Evolutionary conservation across 2,113 vertebrate genomes (phyloP).

Genomic region (Salvelinus namaycush): DNA sequence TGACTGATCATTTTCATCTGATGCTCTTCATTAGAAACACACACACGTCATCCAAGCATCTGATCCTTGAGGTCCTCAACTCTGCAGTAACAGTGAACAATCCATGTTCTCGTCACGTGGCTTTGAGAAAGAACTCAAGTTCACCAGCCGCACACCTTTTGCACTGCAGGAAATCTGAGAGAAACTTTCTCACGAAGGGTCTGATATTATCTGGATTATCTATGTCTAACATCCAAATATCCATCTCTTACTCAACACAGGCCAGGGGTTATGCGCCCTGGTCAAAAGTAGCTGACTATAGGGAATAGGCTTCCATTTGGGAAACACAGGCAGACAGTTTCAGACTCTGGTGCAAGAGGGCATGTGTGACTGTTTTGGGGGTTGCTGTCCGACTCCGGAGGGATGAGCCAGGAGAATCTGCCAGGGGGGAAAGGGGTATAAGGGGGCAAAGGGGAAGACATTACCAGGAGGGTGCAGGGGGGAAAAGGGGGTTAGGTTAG

Average conservation of each 20-base stretch:
- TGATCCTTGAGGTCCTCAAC: background rate
- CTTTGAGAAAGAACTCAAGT: conserved; percentile 5
- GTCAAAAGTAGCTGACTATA: too few species aligned
- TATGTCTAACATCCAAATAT: background rate
- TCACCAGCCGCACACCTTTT: background rate
- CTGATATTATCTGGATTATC: background rate
- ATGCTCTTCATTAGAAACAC: conserved; percentile 19
- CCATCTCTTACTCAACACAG: conserved; percentile 23
- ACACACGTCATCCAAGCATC: background rate
- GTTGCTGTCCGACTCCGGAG: background rate
- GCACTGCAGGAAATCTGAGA: background rate
- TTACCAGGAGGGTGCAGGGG: conserved; percentile 34
- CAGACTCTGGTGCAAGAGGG: background rate
- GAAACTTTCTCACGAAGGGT: background rate
- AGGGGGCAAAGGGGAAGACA: conserved; percentile 8
- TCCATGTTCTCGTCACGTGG: background rate
- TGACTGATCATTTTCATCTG: conserved; percentile 51
- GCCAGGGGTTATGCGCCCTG: background rate
- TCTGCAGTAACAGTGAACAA: background rate
- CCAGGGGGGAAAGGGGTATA: background rate
- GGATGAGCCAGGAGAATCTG: background rate
- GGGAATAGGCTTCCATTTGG: background rate
- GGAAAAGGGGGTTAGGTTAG: background rate
- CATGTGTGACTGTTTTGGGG: background rate
- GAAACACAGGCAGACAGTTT: background rate